Evolutionary conservation across 2,797 vertebrate genomes (phyloP), one percentile per base, ranked within the genome.

Genomic region (Microctenopoma lineatum): DNA sequence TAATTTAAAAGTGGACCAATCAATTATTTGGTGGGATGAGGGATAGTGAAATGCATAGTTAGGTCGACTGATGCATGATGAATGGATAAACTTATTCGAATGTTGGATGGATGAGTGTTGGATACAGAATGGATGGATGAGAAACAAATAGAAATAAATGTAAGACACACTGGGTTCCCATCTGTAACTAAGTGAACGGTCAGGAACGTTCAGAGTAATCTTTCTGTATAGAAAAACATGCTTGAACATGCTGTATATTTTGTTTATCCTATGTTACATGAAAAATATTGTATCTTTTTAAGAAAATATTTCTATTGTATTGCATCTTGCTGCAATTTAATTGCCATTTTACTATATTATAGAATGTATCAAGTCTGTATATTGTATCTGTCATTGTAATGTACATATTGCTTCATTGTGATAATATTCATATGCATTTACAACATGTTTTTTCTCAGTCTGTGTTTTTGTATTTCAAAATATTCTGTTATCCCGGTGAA

Each of bases 361-460:
- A 55, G 73, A 87, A 89, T 87, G 79, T 81, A 84, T 65, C 25
- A 53, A 53, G 34, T 82, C 51, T 88, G 74, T 87, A 83, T 76
- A 85, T 75, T 87, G 42, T 72, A 74, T 60, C 61, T 77, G 58
- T 75, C 54, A 85, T 64, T 79, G 64, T 81, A 51, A 81, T 86
- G 79, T 86, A 84, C 57, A 90, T 89, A 89, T 64, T 75, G 55
- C n/a, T 59, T 84, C 36, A 80, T 66, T 81, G 59, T 85, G 42
- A 83, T 73, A 58, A 81, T 74, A 73, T 70, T 55, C 70, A 81
- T 74, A 73, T 70, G 58, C 70, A 79, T 82, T 85, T 63, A 73
- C 57, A 70, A 48, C 52, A 68, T 79, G 18, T 50, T 60, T 32
- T 73, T 62, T 71, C 47, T 59, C 58, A 27, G 6, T 3, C 10